Base-by-base conservation (phyloP, 1,140 invertebrate genomes). In the Kradibia gibbosae region DNA sequence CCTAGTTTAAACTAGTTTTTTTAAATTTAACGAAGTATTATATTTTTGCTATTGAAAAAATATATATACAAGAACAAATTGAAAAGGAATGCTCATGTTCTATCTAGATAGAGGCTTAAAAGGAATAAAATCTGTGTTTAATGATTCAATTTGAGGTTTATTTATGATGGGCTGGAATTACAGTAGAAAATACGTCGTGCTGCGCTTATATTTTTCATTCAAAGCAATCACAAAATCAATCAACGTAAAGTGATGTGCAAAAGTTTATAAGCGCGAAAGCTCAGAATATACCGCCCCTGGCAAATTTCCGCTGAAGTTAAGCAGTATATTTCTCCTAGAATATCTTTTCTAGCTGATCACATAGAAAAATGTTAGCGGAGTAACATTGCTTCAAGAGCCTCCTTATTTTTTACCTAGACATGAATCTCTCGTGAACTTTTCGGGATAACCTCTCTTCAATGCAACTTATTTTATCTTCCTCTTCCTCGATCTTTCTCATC, bases 381-480 rank as follows among this genome's bases (percentile, higher is more conserved):
- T 5, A 25, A 28, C 39, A 36, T 31, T 57, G 20, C 20, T 13
- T 45, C n/a, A 25, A 48, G 74, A 25, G 7, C 13, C 73, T 75
- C 55, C 74, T 76, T 36, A n/a, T 74, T 34, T 13, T 28, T 34
- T 45, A 25, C 36, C 50, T 60, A 57, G 70, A 28, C 57, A 82
- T 67, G 81, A 82, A 82, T 82, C 74, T 82, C 81, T 78, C 76
- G 78, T 78, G 71, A 80, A 62, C 67, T 80, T 80, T 80, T 73
- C 67, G 78, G 70, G 65, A 20, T 20, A 48, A 70, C 34, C n/a
- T n/a, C 28, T 62, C 62, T 78, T 65, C 55, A 67, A 53, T 70
- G 70, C 78, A 8, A 31, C 77, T 39, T 28, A 31, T 71, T 67
- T 34, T 50, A n/a, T 71, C 67, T 78, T 36, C 20, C 42, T 71